Evolutionary conservation across 2,797 vertebrate genomes (phyloP), one percentile per base, ranked within the genome.

Genomic region (Scyliorhinus canicula): DNA sequence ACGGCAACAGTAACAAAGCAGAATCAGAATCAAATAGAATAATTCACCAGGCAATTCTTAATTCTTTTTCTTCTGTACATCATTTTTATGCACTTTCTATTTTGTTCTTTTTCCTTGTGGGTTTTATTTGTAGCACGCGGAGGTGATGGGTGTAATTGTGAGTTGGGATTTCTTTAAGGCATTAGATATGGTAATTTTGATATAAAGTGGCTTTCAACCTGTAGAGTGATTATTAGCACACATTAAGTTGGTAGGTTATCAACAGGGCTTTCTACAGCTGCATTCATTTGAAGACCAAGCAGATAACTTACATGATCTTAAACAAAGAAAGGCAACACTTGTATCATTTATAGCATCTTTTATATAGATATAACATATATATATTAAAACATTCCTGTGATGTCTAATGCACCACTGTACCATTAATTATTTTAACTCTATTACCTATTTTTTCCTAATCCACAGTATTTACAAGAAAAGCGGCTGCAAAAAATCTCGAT

Each of bases 1-100:
- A 65, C 5, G 44, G 16, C 50, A 35, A 60, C 14, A 40, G n/a
- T 65, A 91, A 91, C n/a, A 65, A 52, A 93, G 60, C 86, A 65
- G n/a, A 65, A 24, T 91, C 19, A 19, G 88, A 44, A 91, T 67
- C 16, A 65, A 93, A 65, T 93, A 40, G 65, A 93, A 69, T 67
- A 67, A 93, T 93, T 71, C 31, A 67, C 44, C 63, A 67, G 28
- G 63, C 44, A 67, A 67, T 93, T 93, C 90, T 93, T 93, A 31
- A n/a, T 57, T 31, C 21, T 40, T 69, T 93, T 69, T 93, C 5
- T 67, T 28, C 65, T 69, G 63, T 21, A 40, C 47, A 93, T 90
- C 55, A 90, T 8, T 14, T 60, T 57, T 90, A 40, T 65, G n/a
- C 57, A 63, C 21, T 65, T 55, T 52, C 63, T 90, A 90, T 90